Percentiles rank a stretch among this genome's conserved stretches.
Conservation (phyloP, 2,888 invertebrate genomes). For the Chaetogeoica ovagalla region DNA sequence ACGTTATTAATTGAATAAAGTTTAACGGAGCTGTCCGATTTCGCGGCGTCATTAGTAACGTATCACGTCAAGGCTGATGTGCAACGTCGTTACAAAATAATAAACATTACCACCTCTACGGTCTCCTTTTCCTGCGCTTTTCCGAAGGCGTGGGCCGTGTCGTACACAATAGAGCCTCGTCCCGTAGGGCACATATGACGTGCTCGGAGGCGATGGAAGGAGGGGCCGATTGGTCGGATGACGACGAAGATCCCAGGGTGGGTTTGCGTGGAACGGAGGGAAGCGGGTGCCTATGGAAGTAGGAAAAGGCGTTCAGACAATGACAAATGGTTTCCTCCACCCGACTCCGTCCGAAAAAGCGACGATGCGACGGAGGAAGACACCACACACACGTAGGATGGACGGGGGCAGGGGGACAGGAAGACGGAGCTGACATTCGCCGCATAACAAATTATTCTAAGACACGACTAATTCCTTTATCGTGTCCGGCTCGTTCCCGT, state of each 20-base stretch:
- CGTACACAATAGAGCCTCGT: conserved; percentile 20
- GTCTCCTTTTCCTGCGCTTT: not conserved
- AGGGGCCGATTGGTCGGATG: not conserved
- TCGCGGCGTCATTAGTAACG: conserved; percentile 43
- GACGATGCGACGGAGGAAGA: no score
- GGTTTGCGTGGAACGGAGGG: not conserved
- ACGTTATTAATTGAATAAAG: conserved; percentile 46
- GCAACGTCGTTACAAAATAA: conserved; percentile 50
- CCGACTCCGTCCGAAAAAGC: not conserved
- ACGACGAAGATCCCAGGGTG: conserved; percentile 11
- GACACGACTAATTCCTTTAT: conserved; percentile 50
- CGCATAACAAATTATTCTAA: conserved; percentile 50
- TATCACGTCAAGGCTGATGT: conserved; percentile 43
- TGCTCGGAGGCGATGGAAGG: not conserved
- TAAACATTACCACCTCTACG: conserved; percentile 33
- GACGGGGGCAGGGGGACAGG: no score
- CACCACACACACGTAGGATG: no score
- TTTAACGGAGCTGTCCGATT: conserved; percentile 40
- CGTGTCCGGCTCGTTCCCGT: conserved; percentile 40
- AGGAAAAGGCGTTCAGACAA: conserved; percentile 25
- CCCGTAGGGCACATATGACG: not conserved
- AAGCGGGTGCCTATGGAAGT: no score
- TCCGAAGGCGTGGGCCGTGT: not conserved
- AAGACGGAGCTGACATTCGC: conserved; percentile 23
- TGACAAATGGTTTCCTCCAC: conserved; percentile 45